Conservation (phyloP, 2,888 invertebrate genomes). For the Serrognathus titanus region DNA sequence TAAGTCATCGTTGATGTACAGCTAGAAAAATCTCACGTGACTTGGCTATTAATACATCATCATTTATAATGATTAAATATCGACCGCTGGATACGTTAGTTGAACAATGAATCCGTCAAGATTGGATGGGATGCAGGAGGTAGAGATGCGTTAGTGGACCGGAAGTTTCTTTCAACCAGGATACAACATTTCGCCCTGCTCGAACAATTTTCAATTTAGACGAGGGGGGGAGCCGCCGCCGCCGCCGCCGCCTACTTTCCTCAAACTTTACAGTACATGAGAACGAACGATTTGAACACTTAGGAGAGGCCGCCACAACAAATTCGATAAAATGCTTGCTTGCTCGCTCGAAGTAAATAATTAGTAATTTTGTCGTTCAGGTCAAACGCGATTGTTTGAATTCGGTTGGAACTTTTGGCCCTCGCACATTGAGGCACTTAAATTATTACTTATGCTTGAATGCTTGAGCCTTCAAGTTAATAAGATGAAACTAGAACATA, state of each 20-base stretch:
- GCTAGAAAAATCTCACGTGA: no score
- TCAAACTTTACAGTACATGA: background rate
- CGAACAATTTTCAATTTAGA: conserved; percentile 17
- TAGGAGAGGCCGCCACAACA: background rate
- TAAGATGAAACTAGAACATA: background rate
- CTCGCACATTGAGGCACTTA: conserved; percentile 8
- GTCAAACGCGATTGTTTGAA: no score
- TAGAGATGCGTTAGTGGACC: conserved; percentile 23
- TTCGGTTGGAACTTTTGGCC: background rate
- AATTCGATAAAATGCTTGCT: no score
- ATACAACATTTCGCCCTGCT: conserved; percentile 24
- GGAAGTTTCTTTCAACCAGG: conserved; percentile 22
- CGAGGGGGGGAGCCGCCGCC: background rate
- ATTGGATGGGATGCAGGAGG: conserved; percentile 21
- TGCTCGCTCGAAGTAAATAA: no score
- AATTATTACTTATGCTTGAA: conserved; percentile 20
- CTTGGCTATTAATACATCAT: conserved; percentile 15
- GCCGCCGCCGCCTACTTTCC: background rate
- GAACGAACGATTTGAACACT: conserved; percentile 1
- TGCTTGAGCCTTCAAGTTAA: background rate
- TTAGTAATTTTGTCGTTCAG: no score
- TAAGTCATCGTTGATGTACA: no score
- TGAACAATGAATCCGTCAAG: conserved; percentile 24
- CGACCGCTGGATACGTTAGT: conserved; percentile 22
- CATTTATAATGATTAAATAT: conserved; percentile 21